Percentiles rank a stretch among this genome's conserved stretches.
Conservation (phyloP, 2,797 vertebrate genomes). For the Thalassophryne amazonica region DNA sequence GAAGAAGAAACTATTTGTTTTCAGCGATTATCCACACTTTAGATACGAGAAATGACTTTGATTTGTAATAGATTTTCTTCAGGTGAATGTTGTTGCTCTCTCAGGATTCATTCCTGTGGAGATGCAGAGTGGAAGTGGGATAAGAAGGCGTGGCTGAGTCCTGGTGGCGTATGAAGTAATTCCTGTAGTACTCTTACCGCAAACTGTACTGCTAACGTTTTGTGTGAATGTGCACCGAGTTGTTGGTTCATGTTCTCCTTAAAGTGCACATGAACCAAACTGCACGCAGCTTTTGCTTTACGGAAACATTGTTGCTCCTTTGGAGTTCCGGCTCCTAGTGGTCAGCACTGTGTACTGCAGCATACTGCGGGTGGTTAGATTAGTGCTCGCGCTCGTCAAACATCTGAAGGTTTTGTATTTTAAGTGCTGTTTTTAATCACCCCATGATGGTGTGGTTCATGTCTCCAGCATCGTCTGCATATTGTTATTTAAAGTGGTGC, state of each 20-base stretch:
- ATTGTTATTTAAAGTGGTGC: constrained; percentile 43
- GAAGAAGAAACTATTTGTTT: constrained; percentile 47
- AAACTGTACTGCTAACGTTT: constrained; percentile 47
- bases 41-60: no score
- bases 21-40: no score
- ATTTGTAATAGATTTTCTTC: no score
- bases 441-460: constrained; percentile 37
- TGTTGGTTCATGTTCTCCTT: constrained; percentile 46
- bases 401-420: constrained; percentile 58
- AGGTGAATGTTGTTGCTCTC: constrained; percentile 41
- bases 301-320: constrained; percentile 46
- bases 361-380: constrained; percentile 29
- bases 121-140: constrained; percentile 30
- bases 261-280: constrained; percentile 69
- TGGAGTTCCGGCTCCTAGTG: constrained; percentile 45
- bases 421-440: constrained; percentile 51
- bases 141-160: constrained; percentile 25
- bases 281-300: constrained; percentile 51
- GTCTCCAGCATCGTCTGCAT: constrained; percentile 45
- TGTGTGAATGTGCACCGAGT: constrained; percentile 24
- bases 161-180: constrained; percentile 24
- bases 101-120: constrained; percentile 47
- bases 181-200: constrained; percentile 37
- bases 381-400: constrained; percentile 19
- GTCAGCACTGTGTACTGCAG: constrained; percentile 61